Evolutionary conservation across 2,797 vertebrate species (phyloP), one percentile per base, ranked within the genome.

Genomic region (Cuculus canorus): DNA sequence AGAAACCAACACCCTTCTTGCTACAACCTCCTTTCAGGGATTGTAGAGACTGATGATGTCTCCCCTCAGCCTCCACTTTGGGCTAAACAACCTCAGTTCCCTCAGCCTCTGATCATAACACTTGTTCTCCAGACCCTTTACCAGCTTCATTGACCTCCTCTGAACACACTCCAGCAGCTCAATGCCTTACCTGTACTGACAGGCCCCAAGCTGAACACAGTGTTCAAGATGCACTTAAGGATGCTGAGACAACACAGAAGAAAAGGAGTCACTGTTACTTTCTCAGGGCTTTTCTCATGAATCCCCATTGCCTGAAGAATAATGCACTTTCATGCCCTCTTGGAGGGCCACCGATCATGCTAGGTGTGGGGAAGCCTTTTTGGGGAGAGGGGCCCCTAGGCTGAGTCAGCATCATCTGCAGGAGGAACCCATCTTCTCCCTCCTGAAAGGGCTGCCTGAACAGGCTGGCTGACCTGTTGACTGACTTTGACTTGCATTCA

Each of bases 371-470:
- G 33, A 78, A 71, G 41, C 7, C 9, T 65, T 79, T 91, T 28
- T 37, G 33, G 39, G 32, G 47, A 30, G 53, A n/a, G 21, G 0
- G 2, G 21, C n/a, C 30, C 28, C 13, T 54, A 50, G 70, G 30
- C 53, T 5, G 6, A 0, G 1, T 33, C 4, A 2, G 27, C 0
- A 0, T 18, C 10, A 9, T 39, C 19, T 1, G 4, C 32, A 33
- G 78, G 35, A 84, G 27, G 30, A 43, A 71, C 18, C 50, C 4
- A 0, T 68, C 27, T 60, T 47, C 15, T 24, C 17, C 17, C 27
- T 28, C 30, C 45, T 25, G 17, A 17, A 59, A 54, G 27, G 30
- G 15, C 30, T 43, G 16, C 48, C 66, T 45, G 28, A 6, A 33
- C n/a, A n/a, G n/a, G 15, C 56, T 2, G 1, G 17, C 63, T 48